phyloP scores from a whole-genome alignment of 1,140 invertebrate genomes.

The Drosophila fuyamai region DNA sequence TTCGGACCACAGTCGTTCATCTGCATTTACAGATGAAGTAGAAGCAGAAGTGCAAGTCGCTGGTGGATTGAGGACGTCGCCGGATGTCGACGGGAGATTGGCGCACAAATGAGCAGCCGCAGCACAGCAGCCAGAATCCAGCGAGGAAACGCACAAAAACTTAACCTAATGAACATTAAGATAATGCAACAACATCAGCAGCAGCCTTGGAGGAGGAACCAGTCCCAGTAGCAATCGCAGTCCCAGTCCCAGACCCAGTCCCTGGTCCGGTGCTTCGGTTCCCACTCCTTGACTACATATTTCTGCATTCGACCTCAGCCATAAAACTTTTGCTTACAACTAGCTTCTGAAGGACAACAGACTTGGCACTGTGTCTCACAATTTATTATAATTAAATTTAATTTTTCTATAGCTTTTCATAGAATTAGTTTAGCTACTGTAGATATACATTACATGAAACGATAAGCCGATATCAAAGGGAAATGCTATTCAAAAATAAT shows the following conservation, averaged over 20 bases:
- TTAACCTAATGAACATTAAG: constrained; percentile 83
- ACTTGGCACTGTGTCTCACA: constrained; percentile 16
- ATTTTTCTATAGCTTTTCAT: not conserved
- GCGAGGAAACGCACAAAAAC: constrained; percentile 76
- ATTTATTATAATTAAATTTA: not conserved
- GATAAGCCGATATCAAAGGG: no score
- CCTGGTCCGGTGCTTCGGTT: constrained; percentile 15
- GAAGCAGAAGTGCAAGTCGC: constrained; percentile 39
- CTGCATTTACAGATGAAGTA: constrained; percentile 55
- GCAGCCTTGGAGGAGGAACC: constrained; percentile 9
- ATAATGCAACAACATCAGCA: constrained; percentile 75
- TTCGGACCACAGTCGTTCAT: not conserved
- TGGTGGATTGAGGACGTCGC: constrained; percentile 32
- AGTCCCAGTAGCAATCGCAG: constrained; percentile 11
- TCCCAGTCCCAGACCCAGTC: not conserved
- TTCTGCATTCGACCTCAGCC: constrained; percentile 73
- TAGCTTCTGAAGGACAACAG: constrained; percentile 31
- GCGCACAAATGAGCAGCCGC: constrained; percentile 67
- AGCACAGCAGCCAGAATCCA: constrained; percentile 36
- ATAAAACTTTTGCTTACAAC: constrained; percentile 71
- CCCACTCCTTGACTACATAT: constrained; percentile 35
- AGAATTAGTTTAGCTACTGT: not conserved
- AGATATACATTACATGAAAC: no score
- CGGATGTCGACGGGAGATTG: constrained; percentile 76
- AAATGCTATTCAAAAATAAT: no score